A percentile compares a stretch with the other conserved stretches of the same genome.
phyloP scores from a whole-genome alignment of 2,888 invertebrate genomes.

The Heteropelma amictum region DNA sequence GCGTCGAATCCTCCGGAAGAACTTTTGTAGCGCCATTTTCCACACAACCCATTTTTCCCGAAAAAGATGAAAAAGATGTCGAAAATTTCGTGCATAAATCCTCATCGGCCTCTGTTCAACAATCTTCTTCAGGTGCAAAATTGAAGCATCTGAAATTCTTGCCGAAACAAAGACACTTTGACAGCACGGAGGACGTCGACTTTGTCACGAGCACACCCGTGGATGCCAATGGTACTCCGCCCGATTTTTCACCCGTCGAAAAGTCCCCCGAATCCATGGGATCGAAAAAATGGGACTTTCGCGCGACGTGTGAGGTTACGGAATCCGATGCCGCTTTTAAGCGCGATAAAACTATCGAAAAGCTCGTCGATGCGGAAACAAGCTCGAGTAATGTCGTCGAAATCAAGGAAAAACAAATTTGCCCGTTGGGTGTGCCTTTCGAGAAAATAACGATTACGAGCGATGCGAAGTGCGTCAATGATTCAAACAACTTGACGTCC shows the following conservation, averaged over 20 bases:
- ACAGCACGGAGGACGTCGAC: slow-evolving; percentile 42
- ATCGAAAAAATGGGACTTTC: slow-evolving; percentile 12
- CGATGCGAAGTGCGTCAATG: no score
- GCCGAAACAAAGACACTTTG: slow-evolving; percentile 51
- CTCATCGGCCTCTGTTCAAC: neutral
- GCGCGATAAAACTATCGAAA: neutral
- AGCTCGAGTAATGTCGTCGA: neutral
- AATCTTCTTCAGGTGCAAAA: slow-evolving; percentile 38
- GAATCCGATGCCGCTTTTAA: neutral
- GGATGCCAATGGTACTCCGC: neutral
- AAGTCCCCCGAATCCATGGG: slow-evolving; percentile 15
- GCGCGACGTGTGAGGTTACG: neutral
- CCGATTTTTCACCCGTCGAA: slow-evolving; percentile 2
- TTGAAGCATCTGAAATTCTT: slow-evolving; percentile 55
- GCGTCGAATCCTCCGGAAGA: neutral
- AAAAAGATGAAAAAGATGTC: neutral
- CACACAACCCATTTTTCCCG: neutral
- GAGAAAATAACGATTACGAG: slow-evolving; percentile 8
- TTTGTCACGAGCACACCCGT: slow-evolving; percentile 50
- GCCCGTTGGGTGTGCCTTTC: slow-evolving; percentile 39
- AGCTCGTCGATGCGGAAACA: neutral
- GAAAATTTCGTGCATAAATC: neutral
- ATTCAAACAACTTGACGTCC: neutral
- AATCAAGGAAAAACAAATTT: slow-evolving; percentile 13
- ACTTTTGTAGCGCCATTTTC: neutral